Percentiles rank a stretch among this genome's conserved stretches.
Evolutionary conservation across 2,888 invertebrate genomes (phyloP).

Genomic region (Nipponacmea schrenckii): DNA sequence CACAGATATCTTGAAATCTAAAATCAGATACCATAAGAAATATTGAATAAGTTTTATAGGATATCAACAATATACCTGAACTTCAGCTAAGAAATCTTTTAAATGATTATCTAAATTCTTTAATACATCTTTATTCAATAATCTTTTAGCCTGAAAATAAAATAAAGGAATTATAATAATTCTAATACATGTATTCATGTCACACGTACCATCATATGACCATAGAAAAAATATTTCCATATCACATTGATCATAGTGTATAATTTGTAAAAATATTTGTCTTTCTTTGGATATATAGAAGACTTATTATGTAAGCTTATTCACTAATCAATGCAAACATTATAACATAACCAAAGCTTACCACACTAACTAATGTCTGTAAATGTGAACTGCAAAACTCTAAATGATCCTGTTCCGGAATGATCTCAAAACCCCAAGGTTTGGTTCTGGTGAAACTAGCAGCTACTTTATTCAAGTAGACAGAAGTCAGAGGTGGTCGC

Average conservation of each 20-base stretch:
- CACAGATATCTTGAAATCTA: too few species aligned
- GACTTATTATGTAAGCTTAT: constrained; percentile 82
- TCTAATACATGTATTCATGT: background rate
- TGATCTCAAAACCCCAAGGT: constrained; percentile 62
- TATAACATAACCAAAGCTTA: constrained; percentile 40
- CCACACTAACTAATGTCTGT: constrained; percentile 62
- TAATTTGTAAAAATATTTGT: too few species aligned
- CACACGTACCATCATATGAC: background rate
- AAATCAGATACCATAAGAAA: too few species aligned
- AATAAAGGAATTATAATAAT: background rate
- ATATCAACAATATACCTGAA: background rate
- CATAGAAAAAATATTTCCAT: too few species aligned
- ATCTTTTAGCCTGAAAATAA: constrained; percentile 74
- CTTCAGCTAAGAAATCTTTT: constrained; percentile 40
- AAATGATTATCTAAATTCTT: constrained; percentile 82
- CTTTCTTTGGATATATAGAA: too few species aligned
- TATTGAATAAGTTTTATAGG: too few species aligned
- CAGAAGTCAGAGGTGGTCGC: constrained; percentile 77
- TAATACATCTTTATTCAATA: constrained; percentile 85
- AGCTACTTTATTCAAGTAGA: constrained; percentile 91
- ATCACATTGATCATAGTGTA: too few species aligned
- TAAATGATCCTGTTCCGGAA: constrained; percentile 57
- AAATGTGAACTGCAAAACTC: constrained; percentile 62
- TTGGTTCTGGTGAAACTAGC: constrained; percentile 78
- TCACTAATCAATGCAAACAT: constrained; percentile 76